Evolutionary conservation across 2,888 invertebrate species (phyloP).

Genomic region (Amphipoea lucens): DNA sequence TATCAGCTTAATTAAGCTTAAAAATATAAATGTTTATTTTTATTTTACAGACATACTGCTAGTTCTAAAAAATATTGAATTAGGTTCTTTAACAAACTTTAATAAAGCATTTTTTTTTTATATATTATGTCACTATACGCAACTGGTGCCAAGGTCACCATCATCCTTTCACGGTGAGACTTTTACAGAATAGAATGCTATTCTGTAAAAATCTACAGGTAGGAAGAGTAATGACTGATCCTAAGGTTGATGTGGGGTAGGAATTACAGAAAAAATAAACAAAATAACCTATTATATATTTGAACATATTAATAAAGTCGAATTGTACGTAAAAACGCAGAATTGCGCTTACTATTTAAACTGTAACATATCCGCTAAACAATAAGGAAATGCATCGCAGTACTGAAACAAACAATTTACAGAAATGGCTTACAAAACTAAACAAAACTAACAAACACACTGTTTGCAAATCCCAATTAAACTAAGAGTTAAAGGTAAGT

Average conservation of each 20-base stretch:
- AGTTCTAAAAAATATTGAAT: too few species aligned
- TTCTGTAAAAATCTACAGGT: too few species aligned
- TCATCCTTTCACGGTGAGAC: too few species aligned
- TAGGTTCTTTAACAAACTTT: too few species aligned
- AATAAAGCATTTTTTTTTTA: too few species aligned
- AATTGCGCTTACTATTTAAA: background rate
- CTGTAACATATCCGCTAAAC: conserved; percentile 3
- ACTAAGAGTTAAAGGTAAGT: conserved; percentile 48
- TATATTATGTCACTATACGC: too few species aligned
- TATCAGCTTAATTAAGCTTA: too few species aligned
- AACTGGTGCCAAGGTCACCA: too few species aligned
- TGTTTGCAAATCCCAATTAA: conserved; percentile 55
- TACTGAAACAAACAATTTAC: conserved; percentile 31
- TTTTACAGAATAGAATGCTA: background rate
- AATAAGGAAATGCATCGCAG: conserved; percentile 24
- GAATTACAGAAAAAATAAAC: background rate
- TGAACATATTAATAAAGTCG: background rate
- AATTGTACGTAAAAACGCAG: background rate
- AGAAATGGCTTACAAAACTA: conserved; percentile 26
- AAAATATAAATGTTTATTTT: too few species aligned
- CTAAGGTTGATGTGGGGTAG: background rate
- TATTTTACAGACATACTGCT: too few species aligned
- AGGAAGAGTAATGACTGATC: background rate
- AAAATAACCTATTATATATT: background rate
- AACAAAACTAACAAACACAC: conserved; percentile 26